Evolutionary conservation across 2,888 invertebrate genomes (phyloP).

Genomic region (Platycheirus rosarum): DNA sequence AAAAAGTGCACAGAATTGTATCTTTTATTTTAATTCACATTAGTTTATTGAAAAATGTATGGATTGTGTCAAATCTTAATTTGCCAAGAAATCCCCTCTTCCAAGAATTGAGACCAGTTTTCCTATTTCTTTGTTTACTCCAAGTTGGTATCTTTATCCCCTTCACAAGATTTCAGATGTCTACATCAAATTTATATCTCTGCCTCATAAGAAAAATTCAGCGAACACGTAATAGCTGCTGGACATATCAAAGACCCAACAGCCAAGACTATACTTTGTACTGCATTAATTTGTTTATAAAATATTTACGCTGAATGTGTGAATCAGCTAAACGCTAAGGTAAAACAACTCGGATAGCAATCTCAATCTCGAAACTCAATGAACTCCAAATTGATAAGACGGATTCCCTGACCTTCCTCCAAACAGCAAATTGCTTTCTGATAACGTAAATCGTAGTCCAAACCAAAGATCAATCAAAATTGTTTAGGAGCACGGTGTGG

Average conservation of each 20-base stretch:
- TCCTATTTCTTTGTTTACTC: no score
- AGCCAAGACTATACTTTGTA: slow-evolving; percentile 9
- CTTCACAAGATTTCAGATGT: slow-evolving; percentile 23
- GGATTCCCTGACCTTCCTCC: slow-evolving; percentile 61
- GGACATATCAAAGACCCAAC: not conserved
- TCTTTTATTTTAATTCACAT: no score
- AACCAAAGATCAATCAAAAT: not conserved
- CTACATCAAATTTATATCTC: not conserved
- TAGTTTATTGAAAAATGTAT: no score
- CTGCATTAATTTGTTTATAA: not conserved
- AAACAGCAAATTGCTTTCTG: not conserved
- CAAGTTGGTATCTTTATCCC: not conserved
- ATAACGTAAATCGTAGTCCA: slow-evolving; percentile 13
- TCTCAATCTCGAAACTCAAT: not conserved
- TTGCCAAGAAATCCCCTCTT: no score
- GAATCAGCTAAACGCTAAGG: not conserved
- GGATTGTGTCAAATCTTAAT: no score
- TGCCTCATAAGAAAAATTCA: not conserved
- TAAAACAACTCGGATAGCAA: not conserved
- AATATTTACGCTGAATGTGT: not conserved
- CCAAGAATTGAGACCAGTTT: no score
- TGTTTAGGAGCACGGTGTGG: no score
- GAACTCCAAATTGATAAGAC: slow-evolving; percentile 43
- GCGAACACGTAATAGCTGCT: slow-evolving; percentile 28
- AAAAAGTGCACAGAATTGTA: no score